Evolutionary conservation across 2,797 vertebrate genomes (phyloP), one percentile per base, ranked within the genome.

Genomic region (Argya squamiceps): DNA sequence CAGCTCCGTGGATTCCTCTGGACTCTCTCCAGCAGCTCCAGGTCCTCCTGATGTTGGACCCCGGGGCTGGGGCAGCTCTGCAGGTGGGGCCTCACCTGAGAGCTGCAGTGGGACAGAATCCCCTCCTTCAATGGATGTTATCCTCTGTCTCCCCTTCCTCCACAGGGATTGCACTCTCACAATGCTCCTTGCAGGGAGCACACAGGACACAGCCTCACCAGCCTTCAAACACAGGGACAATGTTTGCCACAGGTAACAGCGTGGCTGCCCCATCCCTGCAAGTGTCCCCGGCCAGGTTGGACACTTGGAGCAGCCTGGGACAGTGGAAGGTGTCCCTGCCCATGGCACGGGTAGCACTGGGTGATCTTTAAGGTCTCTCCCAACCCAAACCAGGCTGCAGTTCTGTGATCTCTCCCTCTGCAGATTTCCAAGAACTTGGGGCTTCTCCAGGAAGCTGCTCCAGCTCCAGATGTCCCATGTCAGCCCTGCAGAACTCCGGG

Each of bases 381-480:
- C 36, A 20, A 5, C 43, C 29, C 55, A 53, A 32, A 12, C 7
- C 70, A 21, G 6, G 2, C 27, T 9, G 49, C 2, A 16, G 4
- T 6, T 50, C 27, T 50, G 56, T 26, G 43, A 30, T 11, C 43
- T 50, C 9, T 12, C 56, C 87, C 76, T 83, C 5, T 11, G 19
- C 56, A 52, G 69, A 53, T 63, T 93, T 92, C 78, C 70, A 23
- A 15, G 84, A 43, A 30, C 39, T 32, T 3, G 14, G 3, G 26
- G 10, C 24, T 74, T 16, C 50, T 67, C 52, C 0, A 1, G 65
- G 53, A 69, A 36, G 68, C 50, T 30, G 20, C 44, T 77, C 30
- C 16, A 1, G 6, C 85, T 87, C 94, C 96, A 93, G 96, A 90
- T 96, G 97, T 64, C 62, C 64, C 30, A 1, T 37, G 82, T 97